Conservation (phyloP, 2,797 vertebrate genomes). For the Acestrorhynchus altus region DNA sequence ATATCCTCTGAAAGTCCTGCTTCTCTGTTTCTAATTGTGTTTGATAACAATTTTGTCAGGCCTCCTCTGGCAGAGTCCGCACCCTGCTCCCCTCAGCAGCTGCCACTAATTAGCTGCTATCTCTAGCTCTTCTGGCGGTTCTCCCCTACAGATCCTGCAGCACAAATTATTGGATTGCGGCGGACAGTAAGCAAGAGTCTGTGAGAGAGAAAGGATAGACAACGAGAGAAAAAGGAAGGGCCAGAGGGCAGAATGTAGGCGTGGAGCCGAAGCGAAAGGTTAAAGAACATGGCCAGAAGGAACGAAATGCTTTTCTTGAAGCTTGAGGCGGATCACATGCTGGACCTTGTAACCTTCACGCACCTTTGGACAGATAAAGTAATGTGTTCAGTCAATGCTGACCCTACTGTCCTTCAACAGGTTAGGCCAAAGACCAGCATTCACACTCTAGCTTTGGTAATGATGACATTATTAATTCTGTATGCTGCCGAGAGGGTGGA, state of each 20-base stretch:
- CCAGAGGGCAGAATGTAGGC: not conserved
- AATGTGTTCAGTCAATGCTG: not conserved
- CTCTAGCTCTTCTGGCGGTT: conserved; percentile 82
- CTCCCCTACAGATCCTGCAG: conserved; percentile 71
- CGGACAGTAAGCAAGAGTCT: conserved; percentile 71
- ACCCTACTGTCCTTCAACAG: not conserved
- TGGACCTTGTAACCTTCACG: not conserved
- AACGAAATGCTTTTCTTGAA: not conserved
- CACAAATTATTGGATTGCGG: conserved; percentile 77
- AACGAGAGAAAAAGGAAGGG: not conserved
- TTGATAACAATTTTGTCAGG: conserved; percentile 84
- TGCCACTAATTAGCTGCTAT: conserved; percentile 87
- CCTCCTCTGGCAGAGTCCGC: conserved; percentile 73
- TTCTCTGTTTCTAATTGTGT: conserved; percentile 76
- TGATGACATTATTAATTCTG: conserved; percentile 6
- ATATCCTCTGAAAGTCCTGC: conserved; percentile 71
- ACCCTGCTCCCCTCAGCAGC: conserved; percentile 85
- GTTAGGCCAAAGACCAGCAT: conserved; percentile 21
- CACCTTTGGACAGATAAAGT: not conserved
- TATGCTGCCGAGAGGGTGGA: conserved; percentile 15
- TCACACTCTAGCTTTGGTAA: not conserved
- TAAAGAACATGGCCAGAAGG: conserved; percentile 13
- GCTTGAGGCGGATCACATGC: not conserved
- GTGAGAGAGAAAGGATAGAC: conserved; percentile 48
- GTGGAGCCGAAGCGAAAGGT: conserved; percentile 14